Conservation (phyloP, 2,888 invertebrate genomes). For the Poecilus cupreus region DNA sequence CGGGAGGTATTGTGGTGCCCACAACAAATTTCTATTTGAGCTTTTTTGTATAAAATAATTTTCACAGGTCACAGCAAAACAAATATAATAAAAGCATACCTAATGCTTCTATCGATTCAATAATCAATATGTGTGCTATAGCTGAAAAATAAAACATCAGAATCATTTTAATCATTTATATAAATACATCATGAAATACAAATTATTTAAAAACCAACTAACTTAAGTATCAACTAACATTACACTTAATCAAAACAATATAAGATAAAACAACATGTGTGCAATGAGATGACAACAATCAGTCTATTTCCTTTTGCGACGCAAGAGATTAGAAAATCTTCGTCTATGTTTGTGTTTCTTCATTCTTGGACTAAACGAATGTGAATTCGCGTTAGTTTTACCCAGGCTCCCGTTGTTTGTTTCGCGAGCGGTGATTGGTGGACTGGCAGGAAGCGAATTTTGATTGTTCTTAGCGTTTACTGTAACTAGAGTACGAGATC, state of each 20-base stretch:
- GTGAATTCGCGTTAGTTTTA: slow-evolving; percentile 9
- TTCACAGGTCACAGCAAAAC: too few species aligned
- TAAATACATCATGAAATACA: slow-evolving; percentile 32
- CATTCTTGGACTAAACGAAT: slow-evolving; percentile 11
- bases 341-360: slow-evolving; percentile 46
- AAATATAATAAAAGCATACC: too few species aligned
- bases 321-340: slow-evolving; percentile 35
- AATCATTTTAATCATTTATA: slow-evolving; percentile 3
- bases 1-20: too few species aligned
- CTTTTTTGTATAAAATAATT: too few species aligned
- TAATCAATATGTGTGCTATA: too few species aligned
- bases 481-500: slow-evolving; percentile 45
- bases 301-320: slow-evolving; percentile 48
- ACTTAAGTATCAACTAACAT: slow-evolving; percentile 7
- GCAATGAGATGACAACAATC: not conserved
- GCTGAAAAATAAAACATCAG: not conserved
- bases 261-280: slow-evolving; percentile 14
- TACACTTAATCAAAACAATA: slow-evolving; percentile 27
- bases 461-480: slow-evolving; percentile 25
- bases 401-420: not conserved
- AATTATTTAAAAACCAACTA: slow-evolving; percentile 38
- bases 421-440: not conserved
- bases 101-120: too few species aligned
- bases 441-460: not conserved
- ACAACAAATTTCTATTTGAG: too few species aligned